Evolutionary conservation across 2,797 vertebrate genomes (phyloP), one percentile per base, ranked within the genome.

Genomic region (Hozukius guyotensis): DNA sequence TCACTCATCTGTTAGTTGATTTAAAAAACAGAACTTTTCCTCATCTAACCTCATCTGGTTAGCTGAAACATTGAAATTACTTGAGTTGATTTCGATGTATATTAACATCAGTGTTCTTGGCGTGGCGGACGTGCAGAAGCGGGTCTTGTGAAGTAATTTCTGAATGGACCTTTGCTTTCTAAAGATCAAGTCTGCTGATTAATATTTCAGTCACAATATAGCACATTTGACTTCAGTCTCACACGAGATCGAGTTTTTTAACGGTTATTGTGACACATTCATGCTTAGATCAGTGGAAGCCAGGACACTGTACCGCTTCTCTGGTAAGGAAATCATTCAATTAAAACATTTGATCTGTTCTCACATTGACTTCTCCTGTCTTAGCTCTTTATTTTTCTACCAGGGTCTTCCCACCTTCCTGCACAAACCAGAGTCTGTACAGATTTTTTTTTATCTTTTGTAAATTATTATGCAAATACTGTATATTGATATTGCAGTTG

Each of bases 341-440:
- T 75, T 31, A 29, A 81, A 80, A 80, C 53, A 70, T 71, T 72
- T 80, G 29, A 72, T 77, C 70, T 84, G 68, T 93, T 94, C 75
- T 86, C 80, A 86, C 93, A 91, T 92, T 92, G 87, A 91, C 32
- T 63, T 80, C 79, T 89, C 79, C 89, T 79, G 84, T 87, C 82
- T 86, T 91, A 84, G 86, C 42, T 95, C 92, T 94, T 95, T 95
- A 96, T 97, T 97, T 97, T 93, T 97, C 95, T 97, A 97, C 95
- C 96, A 86, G 94, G 89, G 96, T 98, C 96, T 97, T 97, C 96
- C 96, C 96, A 93, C 68, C 94, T 95, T 97, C 96, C 96, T 96
- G 95, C 97, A 97, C 96, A 97, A 96, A 96, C 96, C 94, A 96
- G 96, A 96, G 94, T 96, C 94, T 97, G 97, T 97, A 97, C 96